Conservation (phyloP, 2,888 invertebrate genomes). For the Noctua comes region DNA sequence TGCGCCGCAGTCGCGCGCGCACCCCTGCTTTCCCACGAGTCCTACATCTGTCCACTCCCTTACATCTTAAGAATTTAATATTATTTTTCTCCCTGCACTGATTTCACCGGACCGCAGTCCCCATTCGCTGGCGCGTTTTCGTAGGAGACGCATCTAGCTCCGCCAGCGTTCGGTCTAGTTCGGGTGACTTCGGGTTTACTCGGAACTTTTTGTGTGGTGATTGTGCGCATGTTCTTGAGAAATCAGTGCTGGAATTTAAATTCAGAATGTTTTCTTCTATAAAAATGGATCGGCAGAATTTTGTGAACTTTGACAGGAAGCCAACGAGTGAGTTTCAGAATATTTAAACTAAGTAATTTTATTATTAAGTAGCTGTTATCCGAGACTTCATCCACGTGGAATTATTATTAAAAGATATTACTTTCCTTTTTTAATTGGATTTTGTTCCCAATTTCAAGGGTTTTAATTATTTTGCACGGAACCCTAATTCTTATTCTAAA, state of each 20-base stretch:
- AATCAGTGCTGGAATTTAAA: slow-evolving; percentile 18
- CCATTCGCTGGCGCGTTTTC: slow-evolving; percentile 44
- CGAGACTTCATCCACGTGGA: too few species aligned
- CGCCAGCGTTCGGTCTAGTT: slow-evolving; percentile 20
- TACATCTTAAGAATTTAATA: slow-evolving; percentile 49
- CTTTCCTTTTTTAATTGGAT: too few species aligned
- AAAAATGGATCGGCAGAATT: slow-evolving; percentile 47
- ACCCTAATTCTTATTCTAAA: too few species aligned
- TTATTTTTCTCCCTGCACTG: slow-evolving; percentile 50
- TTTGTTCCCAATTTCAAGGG: too few species aligned
- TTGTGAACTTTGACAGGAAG: slow-evolving; percentile 30
- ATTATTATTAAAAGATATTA: too few species aligned
- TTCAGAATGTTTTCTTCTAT: slow-evolving; percentile 46
- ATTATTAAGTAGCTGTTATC: too few species aligned
- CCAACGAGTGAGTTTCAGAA: slow-evolving; percentile 37
- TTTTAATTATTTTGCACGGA: too few species aligned
- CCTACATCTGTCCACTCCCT: slow-evolving; percentile 63
- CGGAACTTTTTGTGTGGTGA: slow-evolving; percentile 33
- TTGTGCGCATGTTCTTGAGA: slow-evolving; percentile 40
- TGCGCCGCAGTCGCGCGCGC: slow-evolving; percentile 34
- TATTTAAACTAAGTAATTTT: too few species aligned
- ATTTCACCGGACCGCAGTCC: slow-evolving; percentile 35
- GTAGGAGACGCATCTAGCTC: slow-evolving; percentile 48
- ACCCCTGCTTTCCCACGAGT: slow-evolving; percentile 51
- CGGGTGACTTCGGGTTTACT: slow-evolving; percentile 32